Evolutionary conservation across 2,113 vertebrate genomes (phyloP).

Genomic region (Atherinomorus stipes): DNA sequence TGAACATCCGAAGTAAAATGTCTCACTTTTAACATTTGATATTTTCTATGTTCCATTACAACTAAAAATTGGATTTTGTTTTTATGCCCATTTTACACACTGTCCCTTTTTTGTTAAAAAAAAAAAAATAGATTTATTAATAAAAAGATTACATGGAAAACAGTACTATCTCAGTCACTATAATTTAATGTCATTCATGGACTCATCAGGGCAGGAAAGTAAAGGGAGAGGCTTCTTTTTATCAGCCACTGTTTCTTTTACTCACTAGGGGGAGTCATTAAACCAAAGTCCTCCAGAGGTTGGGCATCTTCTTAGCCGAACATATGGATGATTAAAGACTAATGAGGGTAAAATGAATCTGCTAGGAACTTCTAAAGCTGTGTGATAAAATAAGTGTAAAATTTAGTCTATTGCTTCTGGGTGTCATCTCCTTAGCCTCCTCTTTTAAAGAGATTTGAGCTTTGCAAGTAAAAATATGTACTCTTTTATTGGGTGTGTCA

Average conservation of each 20-base stretch:
- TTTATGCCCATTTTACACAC: no score
- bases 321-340: conserved; percentile 71
- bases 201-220: neutral
- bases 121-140: neutral
- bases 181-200: no score
- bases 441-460: conserved; percentile 36
- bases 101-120: no score
- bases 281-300: conserved; percentile 59
- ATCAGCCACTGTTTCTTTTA: conserved; percentile 35
- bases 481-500: conserved; percentile 15
- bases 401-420: conserved; percentile 37
- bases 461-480: conserved; percentile 21
- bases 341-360: conserved; percentile 66
- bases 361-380: conserved; percentile 55
- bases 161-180: no score
- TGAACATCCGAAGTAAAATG: no score
- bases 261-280: conserved; percentile 68
- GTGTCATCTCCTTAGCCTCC: conserved; percentile 32
- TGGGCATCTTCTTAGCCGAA: conserved; percentile 53
- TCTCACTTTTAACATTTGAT: no score
- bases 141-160: no score
- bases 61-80: no score
- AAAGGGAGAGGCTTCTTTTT: conserved; percentile 13
- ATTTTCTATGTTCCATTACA: no score
- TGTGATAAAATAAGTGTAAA: conserved; percentile 49